Percentiles rank a stretch among this genome's conserved stretches.
Evolutionary conservation across 2,888 invertebrate genomes (phyloP).

Genomic region (Melinaea marsaeus): DNA sequence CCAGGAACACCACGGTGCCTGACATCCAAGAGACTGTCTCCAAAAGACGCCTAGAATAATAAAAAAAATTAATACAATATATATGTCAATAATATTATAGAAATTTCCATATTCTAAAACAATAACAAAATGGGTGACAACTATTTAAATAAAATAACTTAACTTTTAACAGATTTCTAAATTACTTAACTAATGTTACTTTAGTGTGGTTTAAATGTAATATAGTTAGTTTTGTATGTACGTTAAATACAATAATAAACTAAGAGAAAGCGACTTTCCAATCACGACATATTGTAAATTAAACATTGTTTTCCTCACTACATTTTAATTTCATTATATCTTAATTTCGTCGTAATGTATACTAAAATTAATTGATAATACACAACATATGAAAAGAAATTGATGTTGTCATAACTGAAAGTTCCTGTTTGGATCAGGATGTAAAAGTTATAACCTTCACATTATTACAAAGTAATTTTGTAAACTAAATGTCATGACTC

Average conservation of each 20-base stretch:
- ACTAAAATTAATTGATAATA: too few species aligned
- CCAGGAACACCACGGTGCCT: conserved; percentile 63
- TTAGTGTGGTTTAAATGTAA: too few species aligned
- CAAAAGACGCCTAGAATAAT: conserved; percentile 54
- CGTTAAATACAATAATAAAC: neutral
- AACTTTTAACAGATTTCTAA: too few species aligned
- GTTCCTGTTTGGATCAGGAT: conserved; percentile 24
- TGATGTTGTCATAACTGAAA: neutral
- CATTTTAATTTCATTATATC: neutral
- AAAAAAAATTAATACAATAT: conserved; percentile 2
- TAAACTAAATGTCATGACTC: conserved; percentile 1
- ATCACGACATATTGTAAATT: neutral
- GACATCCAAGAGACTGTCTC: conserved; percentile 59
- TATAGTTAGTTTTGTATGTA: too few species aligned
- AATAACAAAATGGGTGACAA: too few species aligned
- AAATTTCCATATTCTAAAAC: too few species aligned
- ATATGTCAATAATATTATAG: too few species aligned
- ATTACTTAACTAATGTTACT: too few species aligned
- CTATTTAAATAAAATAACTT: too few species aligned
- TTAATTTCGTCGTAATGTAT: neutral
- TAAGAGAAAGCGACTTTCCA: neutral
- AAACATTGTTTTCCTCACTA: neutral
- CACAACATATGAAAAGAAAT: too few species aligned
- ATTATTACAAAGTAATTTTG: conserved; percentile 12
- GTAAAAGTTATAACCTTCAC: conserved; percentile 25